A percentile compares a stretch with the other conserved stretches of the same genome.
Conservation (phyloP, 1,140 invertebrate species). For the Drosophila ironensis region DNA sequence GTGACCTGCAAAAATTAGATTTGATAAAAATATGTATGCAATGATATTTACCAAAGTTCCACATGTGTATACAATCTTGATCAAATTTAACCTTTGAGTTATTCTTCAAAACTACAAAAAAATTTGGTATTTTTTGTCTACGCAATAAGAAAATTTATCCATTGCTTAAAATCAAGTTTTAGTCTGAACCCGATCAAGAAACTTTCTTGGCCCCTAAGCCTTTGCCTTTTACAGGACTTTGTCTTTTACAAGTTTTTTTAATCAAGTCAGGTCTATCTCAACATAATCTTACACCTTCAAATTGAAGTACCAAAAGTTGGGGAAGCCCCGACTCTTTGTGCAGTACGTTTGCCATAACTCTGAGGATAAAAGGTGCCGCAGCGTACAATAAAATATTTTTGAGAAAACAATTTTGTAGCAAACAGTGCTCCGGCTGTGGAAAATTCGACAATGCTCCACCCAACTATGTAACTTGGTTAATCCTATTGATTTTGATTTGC, state of each 20-base stretch:
- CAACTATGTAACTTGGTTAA: conserved; percentile 71
- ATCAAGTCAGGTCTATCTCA: conserved; percentile 31
- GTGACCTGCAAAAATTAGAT: no score
- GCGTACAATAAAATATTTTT: conserved; percentile 60
- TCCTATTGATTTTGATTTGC: conserved; percentile 80
- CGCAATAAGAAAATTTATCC: no score
- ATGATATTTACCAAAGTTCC: no score
- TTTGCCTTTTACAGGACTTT: no score
- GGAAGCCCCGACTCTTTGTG: conserved; percentile 53
- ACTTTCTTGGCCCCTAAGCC: no score
- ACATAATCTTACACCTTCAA: conserved; percentile 59
- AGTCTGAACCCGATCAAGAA: no score
- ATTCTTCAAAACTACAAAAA: no score
- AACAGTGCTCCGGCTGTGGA: conserved; percentile 26
- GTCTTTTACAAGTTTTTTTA: conserved; percentile 3
- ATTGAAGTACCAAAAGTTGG: conserved; percentile 56
- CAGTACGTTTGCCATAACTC: conserved; percentile 10
- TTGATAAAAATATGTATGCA: no score
- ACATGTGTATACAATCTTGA: no score
- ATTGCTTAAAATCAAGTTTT: no score
- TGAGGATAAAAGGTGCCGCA: background rate
- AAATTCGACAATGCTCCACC: conserved; percentile 40
- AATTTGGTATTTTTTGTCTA: no score
- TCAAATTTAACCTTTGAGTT: no score
- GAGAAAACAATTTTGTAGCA: conserved; percentile 66